Evolutionary conservation across 2,888 invertebrate species (phyloP).

Genomic region (Bombylius major): DNA sequence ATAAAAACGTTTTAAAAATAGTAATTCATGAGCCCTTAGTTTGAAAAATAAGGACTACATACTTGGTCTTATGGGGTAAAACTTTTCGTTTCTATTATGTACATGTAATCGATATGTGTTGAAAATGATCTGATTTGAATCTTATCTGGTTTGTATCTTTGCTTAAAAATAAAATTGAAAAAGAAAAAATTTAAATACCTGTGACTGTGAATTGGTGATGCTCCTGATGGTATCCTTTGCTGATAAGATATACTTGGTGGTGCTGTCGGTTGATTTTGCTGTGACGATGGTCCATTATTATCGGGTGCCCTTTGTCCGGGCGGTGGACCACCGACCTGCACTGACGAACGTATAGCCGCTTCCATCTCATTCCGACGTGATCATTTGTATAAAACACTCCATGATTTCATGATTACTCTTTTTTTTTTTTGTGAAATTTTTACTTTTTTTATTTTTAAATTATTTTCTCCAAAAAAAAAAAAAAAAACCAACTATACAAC

Average conservation of each 20-base stretch:
- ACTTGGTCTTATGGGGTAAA: no score
- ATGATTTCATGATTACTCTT: background rate
- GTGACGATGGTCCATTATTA: slow-evolving; percentile 23
- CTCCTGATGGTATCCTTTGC: slow-evolving; percentile 33
- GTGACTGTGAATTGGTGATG: slow-evolving; percentile 34
- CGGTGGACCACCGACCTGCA: slow-evolving; percentile 39
- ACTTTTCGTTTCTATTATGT: no score
- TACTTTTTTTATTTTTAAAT: background rate
- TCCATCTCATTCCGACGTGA: slow-evolving; percentile 39
- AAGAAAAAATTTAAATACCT: no score
- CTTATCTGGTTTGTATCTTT: no score
- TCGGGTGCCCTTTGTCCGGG: slow-evolving; percentile 28
- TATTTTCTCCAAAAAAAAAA: background rate
- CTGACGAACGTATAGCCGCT: slow-evolving; percentile 39
- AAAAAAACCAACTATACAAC: background rate
- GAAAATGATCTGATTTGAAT: no score
- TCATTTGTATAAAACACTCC: slow-evolving; percentile 17
- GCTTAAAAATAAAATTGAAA: no score
- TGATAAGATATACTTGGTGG: slow-evolving; percentile 27
- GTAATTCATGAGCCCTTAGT: no score
- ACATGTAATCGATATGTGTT: no score
- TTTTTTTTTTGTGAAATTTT: background rate
- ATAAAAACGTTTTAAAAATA: no score
- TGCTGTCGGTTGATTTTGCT: slow-evolving; percentile 19
- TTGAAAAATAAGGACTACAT: no score